Evolutionary conservation across 1,140 invertebrate genomes (phyloP), one percentile per base, ranked within the genome.

Genomic region (Adelges cooleyi): DNA sequence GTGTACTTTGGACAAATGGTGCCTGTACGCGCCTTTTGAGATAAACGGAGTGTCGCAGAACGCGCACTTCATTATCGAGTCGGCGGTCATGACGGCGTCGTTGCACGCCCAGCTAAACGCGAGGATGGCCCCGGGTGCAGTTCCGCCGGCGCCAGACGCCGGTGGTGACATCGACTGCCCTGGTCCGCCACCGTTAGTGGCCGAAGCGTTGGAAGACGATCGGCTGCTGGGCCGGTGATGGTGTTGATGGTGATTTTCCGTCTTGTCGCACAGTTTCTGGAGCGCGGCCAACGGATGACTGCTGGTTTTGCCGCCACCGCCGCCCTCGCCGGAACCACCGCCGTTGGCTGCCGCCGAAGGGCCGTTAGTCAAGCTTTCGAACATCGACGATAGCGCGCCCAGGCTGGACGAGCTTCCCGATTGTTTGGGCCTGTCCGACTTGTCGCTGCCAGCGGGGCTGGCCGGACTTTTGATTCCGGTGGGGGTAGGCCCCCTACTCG

Each of bases 31-130:
- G 29, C 93, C 93, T 76, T 96, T 96, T 2, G 93, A 95, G 59
- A 93, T 90, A 74, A 97, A 96, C 10, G 90, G 90, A 17, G 92
- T 93, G 76, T 95, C 93, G 79, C 94, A 98, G 70, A 95, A 91
- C 18, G 92, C 90, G 77, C 94, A 96, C 74, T 95, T 95, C 84
- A 95, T 92, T 42, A 92, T 86, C 13, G 89, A 89, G 70, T 90
- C 87, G 2, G 84, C 82, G 1, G 86, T 89, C 66, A 90, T 83
- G 3, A 92, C 87, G 0, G 89, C 90, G 72, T 93, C 90, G 72
- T 91, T 92, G 75, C 90, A 92, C 11, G 90, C 90, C 90, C 90
- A 93, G 73, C 89, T 92, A 73, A 93, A 94, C 1, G 90, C 90
- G 15, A 93, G 76, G 67, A 94, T 90, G 13, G 87, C 88, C 1